Evolutionary conservation across 2,888 invertebrate species (phyloP).

Genomic region (Rhorus exstirpatorius): DNA sequence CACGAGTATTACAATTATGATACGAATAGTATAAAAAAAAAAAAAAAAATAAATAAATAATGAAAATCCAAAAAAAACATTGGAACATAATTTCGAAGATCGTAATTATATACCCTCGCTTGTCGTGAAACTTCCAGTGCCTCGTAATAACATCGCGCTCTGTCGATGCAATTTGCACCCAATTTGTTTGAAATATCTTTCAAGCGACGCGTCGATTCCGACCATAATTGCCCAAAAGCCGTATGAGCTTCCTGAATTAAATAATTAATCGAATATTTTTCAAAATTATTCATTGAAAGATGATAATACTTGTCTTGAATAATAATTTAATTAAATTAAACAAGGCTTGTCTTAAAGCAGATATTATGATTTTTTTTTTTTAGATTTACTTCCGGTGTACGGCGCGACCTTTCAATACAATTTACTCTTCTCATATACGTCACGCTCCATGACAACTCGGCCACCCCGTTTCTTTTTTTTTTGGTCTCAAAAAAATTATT

Average conservation of each 20-base stretch:
- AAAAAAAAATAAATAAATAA: constrained; percentile 1
- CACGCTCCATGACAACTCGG: no score
- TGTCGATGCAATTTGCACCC: constrained; percentile 93
- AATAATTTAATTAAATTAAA: no score
- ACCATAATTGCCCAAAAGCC: constrained; percentile 94
- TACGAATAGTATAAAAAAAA: neutral
- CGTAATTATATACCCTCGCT: constrained; percentile 88
- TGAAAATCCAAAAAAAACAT: neutral
- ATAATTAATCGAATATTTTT: neutral
- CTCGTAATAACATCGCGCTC: constrained; percentile 96
- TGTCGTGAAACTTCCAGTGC: constrained; percentile 92
- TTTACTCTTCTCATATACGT: no score
- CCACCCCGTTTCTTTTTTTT: no score
- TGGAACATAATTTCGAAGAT: neutral
- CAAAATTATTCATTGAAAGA: no score
- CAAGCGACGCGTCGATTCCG: constrained; percentile 94
- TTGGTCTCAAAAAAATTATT: no score
- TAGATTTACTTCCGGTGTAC: no score
- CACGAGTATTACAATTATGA: constrained; percentile 68
- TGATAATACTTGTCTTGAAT: no score
- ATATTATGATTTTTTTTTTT: no score
- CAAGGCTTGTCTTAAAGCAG: no score
- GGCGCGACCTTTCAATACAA: no score
- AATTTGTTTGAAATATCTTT: constrained; percentile 93
- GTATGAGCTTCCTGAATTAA: constrained; percentile 93